Evolutionary conservation across 2,888 invertebrate genomes (phyloP).

Genomic region (Drosophila dives): DNA sequence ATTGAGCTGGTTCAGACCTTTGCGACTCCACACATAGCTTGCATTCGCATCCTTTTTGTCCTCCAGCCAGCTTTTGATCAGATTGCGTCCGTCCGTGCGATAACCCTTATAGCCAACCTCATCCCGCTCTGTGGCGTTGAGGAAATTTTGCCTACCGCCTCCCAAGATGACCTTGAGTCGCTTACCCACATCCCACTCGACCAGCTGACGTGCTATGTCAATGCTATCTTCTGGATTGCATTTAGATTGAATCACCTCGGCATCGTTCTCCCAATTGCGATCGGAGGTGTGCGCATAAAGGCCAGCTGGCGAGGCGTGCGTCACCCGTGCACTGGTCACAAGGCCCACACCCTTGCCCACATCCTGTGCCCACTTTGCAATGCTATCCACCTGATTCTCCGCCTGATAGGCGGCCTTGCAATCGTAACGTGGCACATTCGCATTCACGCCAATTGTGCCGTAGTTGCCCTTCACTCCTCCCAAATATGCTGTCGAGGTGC

Average conservation of each 20-base stretch:
- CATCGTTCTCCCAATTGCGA: constrained; percentile 90
- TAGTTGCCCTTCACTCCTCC: constrained; percentile 91
- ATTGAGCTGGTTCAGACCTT: constrained; percentile 83
- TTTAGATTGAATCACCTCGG: constrained; percentile 85
- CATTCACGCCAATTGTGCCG: constrained; percentile 91
- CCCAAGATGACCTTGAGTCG: constrained; percentile 88
- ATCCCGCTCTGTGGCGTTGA: constrained; percentile 84
- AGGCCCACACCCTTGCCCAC: constrained; percentile 88
- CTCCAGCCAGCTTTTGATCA: constrained; percentile 89
- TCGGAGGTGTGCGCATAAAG: constrained; percentile 90
- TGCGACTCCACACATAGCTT: constrained; percentile 83
- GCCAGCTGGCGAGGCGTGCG: constrained; percentile 92
- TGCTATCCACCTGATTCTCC: constrained; percentile 87
- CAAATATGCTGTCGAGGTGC: constrained; percentile 92
- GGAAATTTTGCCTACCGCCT: constrained; percentile 82
- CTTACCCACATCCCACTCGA: constrained; percentile 88
- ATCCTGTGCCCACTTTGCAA: constrained; percentile 90
- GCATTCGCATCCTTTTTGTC: constrained; percentile 78
- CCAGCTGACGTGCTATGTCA: constrained; percentile 91
- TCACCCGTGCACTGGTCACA: constrained; percentile 91
- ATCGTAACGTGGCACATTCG: constrained; percentile 87
- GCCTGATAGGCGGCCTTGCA: constrained; percentile 87
- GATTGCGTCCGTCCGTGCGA: constrained; percentile 88
- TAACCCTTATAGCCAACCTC: constrained; percentile 86
- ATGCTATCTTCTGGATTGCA: constrained; percentile 86